phyloP scores from a whole-genome alignment of 2,888 invertebrate species.

The Geophilus truncorum region DNA sequence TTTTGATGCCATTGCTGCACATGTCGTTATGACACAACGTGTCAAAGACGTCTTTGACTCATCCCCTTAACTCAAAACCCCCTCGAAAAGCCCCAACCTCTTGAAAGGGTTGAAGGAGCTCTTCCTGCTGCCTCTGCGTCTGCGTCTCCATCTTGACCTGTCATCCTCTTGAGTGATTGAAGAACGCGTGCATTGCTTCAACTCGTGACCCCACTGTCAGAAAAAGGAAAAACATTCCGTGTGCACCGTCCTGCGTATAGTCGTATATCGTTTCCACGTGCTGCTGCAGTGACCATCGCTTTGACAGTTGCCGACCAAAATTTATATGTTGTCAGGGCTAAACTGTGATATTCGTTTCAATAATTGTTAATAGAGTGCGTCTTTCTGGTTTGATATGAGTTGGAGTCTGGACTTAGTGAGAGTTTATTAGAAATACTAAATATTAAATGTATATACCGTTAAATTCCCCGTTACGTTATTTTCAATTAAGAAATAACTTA shows the following conservation, averaged over 20 bases:
- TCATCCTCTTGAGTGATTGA: conserved; percentile 1
- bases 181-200: background rate
- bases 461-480: too few relatives aligned
- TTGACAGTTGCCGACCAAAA: too few relatives aligned
- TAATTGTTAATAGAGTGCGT: too few relatives aligned
- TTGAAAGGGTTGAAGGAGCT: background rate
- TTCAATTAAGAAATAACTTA: too few relatives aligned
- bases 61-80: background rate
- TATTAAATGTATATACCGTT: too few relatives aligned
- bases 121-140: too few relatives aligned
- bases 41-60: background rate
- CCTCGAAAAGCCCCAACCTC: background rate
- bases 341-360: too few relatives aligned
- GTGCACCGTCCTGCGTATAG: background rate
- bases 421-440: too few relatives aligned
- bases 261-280: background rate
- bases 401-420: too few relatives aligned
- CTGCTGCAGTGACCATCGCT: too few relatives aligned
- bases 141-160: background rate
- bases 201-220: background rate
- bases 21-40: background rate
- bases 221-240: background rate
- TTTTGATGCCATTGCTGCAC: background rate
- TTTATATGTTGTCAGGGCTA: too few relatives aligned
- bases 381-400: too few relatives aligned